Percentiles rank a stretch among this genome's conserved stretches.
phyloP scores from a whole-genome alignment of 37 sponge, comb jelly and placozoan genomes.

The Halichondria panicea region DNA sequence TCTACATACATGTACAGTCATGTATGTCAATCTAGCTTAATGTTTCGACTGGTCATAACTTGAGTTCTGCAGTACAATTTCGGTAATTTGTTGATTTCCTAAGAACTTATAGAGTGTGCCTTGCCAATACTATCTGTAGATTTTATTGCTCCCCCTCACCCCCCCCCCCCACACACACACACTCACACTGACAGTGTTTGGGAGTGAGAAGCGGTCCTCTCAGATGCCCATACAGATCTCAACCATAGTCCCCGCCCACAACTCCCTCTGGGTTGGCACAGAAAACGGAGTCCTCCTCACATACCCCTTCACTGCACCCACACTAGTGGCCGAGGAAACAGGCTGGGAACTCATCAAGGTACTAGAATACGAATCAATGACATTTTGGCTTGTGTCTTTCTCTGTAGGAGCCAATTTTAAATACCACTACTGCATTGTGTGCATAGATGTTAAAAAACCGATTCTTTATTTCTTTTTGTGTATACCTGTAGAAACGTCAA shows the following conservation, averaged over 20 bases:
- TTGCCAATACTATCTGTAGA: too few species aligned
- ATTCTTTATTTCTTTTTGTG: too few species aligned
- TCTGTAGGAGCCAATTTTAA: neutral
- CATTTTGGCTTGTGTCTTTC: neutral
- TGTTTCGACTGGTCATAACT: too few species aligned
- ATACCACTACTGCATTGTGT: neutral
- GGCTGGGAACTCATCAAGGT: conserved; percentile 84
- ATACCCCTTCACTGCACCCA: conserved; percentile 70
- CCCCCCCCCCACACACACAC: too few species aligned
- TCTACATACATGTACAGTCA: too few species aligned
- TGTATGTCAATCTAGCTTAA: too few species aligned
- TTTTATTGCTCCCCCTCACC: too few species aligned
- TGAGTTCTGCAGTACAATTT: too few species aligned
- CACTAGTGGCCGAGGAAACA: conserved; percentile 68
- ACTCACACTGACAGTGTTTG: conserved; percentile 48
- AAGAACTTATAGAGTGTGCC: too few species aligned
- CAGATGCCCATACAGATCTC: conserved; percentile 66
- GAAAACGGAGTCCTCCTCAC: conserved; percentile 75
- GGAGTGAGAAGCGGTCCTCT: conserved; percentile 60
- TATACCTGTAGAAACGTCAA: neutral
- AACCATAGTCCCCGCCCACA: conserved; percentile 65
- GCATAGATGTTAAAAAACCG: too few species aligned
- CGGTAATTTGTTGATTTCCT: too few species aligned
- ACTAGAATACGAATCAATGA: neutral
- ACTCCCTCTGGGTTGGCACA: conserved; percentile 83